phyloP scores from a whole-genome alignment of 37 sponge, comb jelly and placozoan species.

The Oscarella lobularis region DNA sequence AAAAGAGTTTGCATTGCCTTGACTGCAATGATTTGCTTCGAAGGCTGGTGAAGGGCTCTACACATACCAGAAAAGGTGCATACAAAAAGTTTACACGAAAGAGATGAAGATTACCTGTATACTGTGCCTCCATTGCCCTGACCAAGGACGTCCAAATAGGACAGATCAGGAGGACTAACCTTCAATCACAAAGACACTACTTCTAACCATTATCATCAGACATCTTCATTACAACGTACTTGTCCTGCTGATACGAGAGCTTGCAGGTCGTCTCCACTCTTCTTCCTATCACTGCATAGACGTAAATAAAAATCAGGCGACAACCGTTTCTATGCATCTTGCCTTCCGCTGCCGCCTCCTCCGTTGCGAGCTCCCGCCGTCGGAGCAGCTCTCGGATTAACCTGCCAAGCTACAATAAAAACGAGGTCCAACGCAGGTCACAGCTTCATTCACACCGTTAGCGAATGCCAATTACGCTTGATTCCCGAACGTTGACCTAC shows the following conservation, averaged over 20 bases:
- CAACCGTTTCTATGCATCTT: background rate
- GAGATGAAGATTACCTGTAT: slow-evolving; percentile 41
- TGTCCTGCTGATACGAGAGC: background rate
- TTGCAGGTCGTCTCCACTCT: background rate
- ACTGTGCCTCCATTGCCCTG: slow-evolving; percentile 79
- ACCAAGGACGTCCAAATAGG: slow-evolving; percentile 72
- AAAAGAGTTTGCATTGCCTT: slow-evolving; percentile 15
- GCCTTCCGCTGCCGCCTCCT: background rate
- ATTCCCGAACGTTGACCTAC: too few species aligned
- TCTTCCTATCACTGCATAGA: background rate
- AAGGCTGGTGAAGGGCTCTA: slow-evolving; percentile 52
- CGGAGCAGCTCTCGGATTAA: slow-evolving; percentile 5
- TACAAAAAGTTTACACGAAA: too few species aligned
- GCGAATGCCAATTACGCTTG: too few species aligned
- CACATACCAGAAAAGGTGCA: too few species aligned
- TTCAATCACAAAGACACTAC: slow-evolving; percentile 3
- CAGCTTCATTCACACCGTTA: too few species aligned
- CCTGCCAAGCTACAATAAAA: too few species aligned
- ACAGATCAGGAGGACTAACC: slow-evolving; percentile 48
- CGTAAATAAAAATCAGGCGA: background rate
- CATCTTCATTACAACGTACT: background rate
- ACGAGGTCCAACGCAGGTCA: too few species aligned
- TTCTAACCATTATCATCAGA: background rate
- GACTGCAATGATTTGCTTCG: slow-evolving; percentile 68
- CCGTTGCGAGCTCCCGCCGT: background rate